Base-by-base conservation (phyloP, 2,113 vertebrate genomes). In the Acanthochromis polyacanthus region DNA sequence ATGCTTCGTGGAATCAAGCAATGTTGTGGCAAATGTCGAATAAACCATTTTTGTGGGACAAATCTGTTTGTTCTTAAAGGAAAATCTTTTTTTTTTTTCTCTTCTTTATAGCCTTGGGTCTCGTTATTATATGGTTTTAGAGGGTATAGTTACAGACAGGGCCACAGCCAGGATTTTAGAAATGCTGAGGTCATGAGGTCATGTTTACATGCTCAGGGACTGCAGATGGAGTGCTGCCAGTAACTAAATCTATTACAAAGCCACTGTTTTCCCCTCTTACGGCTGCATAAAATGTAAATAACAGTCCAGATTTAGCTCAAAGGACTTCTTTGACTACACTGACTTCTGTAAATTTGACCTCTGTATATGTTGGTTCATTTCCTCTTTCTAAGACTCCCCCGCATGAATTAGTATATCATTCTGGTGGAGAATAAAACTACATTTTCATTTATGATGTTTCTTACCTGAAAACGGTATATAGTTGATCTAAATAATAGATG, bases 1-100 rank as follows among this genome's bases (percentile, higher is more conserved):
- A 71, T 59, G 36, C 64, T 73, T 3, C 4, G 30, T 70, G 63
- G 64, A 89, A 22, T 56, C 66, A 68, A 59, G 43, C 23, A 56
- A 71, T 69, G 52, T 23, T 75, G 45, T 62, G 70, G 51, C 56
- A 70, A 69, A 75, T 64, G 30, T 84, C 23, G 28, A 76, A 28
- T 45, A 48, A 65, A 61, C 15, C 14, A 28, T 75, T 71, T 64
- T 75, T 63, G 19, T 45, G 43, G 43, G 83, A 64, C 15, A 50
- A 68, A 40, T 84, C n/a, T 71, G n/a, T 63, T 64, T 75, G 28
- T 58, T 70, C 40, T 75, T 67, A 23, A 20, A 50, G n/a, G 11
- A 55, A 25, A 61, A 52, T 20, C n/a, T 30, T 0, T 19, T 52
- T 22, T 14, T 14, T 65, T 15, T 20, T 32, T 25, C 4, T 43